Evolutionary conservation across 2,113 vertebrate species (phyloP), one percentile per base, ranked within the genome.

Genomic region (Equus przewalskii): DNA sequence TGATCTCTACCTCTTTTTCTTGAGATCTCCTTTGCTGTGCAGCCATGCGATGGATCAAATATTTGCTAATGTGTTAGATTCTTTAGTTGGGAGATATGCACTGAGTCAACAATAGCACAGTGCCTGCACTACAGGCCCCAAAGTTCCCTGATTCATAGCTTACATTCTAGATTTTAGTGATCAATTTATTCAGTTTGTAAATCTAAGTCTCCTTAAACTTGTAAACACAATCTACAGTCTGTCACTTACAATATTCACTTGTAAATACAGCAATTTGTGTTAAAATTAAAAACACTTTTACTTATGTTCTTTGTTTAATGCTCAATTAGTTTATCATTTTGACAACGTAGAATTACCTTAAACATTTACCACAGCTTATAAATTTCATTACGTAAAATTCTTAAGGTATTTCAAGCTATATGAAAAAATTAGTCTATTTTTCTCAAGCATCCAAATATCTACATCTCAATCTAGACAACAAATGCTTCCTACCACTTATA

Each of bases 251-350:
- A 90, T 2, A 6, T 12, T 67, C 64, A 80, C n/a, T 69, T 91
- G 49, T 44, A 80, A 44, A 80, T 80, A 80, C 11, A 69, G 62
- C 67, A 67, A 67, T 56, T 51, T 80, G 62, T 65, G 26, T 62
- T 49, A 49, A 60, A 75, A 76, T 80, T 91, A 65, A 79, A 91
- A 65, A 62, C 51, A 67, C 16, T 44, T 91, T 91, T 91, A 91
- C 49, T 91, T 30, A 5, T 33, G 13, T 56, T 54, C 1, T 79
- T 79, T 69, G 15, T 79, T 90, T 51, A 79, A 54, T 41, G 36
- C 33, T 79, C 30, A 84, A 49, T 65, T 49, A 54, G 16, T 36
- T 65, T 67, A 44, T 56, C 62, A 67, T 65, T 80, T 67, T 67
- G 75, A 51, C 33, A 51, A 11, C 67, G 4, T 6, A 30, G n/a